These are phyloP conservation scores for Zelostemma sp. DNA, from an alignment of 1,140 invertebrate genomes.

Conservation along the genomic window DNA sequence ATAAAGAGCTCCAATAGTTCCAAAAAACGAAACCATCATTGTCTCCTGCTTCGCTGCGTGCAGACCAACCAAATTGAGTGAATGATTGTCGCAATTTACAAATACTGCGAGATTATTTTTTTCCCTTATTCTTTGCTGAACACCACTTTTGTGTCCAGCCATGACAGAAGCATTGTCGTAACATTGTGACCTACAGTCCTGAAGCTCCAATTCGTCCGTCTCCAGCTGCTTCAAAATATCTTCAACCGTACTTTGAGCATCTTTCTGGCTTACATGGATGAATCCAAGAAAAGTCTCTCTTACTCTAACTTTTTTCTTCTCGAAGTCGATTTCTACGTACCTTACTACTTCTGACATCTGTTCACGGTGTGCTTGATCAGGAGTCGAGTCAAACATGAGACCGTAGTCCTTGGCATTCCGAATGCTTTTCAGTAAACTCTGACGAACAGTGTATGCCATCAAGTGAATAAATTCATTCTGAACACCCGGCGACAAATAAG, in stretches of 20 bases:
- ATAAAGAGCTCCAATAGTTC: slow-evolving; percentile 8
- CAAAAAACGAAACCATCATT: slow-evolving; percentile 14
- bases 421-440: slow-evolving; percentile 8
- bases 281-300: slow-evolving; percentile 13
- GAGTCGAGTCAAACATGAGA: slow-evolving; percentile 20
- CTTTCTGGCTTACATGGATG: slow-evolving; percentile 10
- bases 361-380: slow-evolving; percentile 15
- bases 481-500: slow-evolving; percentile 7
- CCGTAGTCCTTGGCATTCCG: slow-evolving; percentile 12
- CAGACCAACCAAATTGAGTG: slow-evolving; percentile 15
- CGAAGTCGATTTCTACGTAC: slow-evolving; percentile 21
- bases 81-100: slow-evolving; percentile 30
- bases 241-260: slow-evolving; percentile 4
- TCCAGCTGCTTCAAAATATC: slow-evolving; percentile 10
- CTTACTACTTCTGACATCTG: slow-evolving; percentile 15
- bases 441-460: slow-evolving; percentile 17
- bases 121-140: slow-evolving; percentile 14
- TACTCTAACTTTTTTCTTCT: slow-evolving; percentile 10
- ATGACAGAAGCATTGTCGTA: slow-evolving; percentile 35
- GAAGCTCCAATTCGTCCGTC: slow-evolving; percentile 1
- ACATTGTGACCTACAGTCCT: slow-evolving; percentile 27
- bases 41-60: slow-evolving; percentile 12
- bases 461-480: slow-evolving; percentile 21
- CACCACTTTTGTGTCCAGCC: slow-evolving; percentile 23
- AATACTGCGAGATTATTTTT: slow-evolving; percentile 18